These are phyloP conservation scores for Sisyra terminalis DNA, from an alignment of 2,888 invertebrate genomes.

Conservation along the genomic window DNA sequence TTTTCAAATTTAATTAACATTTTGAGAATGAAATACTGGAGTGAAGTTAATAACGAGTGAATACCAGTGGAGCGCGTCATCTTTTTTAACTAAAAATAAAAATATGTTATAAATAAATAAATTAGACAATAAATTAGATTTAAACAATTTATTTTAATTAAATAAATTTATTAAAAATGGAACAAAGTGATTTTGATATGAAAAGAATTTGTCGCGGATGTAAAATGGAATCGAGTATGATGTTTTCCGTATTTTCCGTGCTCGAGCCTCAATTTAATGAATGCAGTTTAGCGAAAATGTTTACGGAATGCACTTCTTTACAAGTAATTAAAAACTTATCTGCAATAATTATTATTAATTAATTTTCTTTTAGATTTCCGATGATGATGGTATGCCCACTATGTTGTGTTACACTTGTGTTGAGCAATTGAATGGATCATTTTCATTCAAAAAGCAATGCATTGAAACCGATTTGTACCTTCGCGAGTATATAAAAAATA, in stretches of 20 bases:
- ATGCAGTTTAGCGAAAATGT: slow-evolving; percentile 28
- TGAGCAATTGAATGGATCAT: slow-evolving; percentile 21
- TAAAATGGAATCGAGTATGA: slow-evolving; percentile 8
- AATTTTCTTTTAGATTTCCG: background rate
- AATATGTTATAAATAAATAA: no score
- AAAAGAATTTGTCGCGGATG: slow-evolving; percentile 12
- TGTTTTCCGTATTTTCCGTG: slow-evolving; percentile 9
- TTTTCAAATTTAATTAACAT: no score
- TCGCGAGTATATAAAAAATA: slow-evolving; percentile 4
- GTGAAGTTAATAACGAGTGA: no score
- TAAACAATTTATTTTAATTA: no score
- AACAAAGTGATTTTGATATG: slow-evolving; percentile 8
- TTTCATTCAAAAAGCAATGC: slow-evolving; percentile 23
- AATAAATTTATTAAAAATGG: slow-evolving; percentile 3
- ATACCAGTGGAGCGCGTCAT: no score
- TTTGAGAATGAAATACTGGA: no score
- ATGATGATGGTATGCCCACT: slow-evolving; percentile 23
- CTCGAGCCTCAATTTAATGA: slow-evolving; percentile 3
- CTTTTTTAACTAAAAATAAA: no score
- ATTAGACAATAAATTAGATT: no score
- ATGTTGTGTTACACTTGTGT: slow-evolving; percentile 24
- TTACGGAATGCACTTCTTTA: slow-evolving; percentile 28
- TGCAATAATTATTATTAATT: background rate
- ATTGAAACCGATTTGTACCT: slow-evolving; percentile 19
- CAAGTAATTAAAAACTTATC: slow-evolving; percentile 21